Conservation (phyloP, 2,888 invertebrate species). For the Argyra leucocephala region DNA sequence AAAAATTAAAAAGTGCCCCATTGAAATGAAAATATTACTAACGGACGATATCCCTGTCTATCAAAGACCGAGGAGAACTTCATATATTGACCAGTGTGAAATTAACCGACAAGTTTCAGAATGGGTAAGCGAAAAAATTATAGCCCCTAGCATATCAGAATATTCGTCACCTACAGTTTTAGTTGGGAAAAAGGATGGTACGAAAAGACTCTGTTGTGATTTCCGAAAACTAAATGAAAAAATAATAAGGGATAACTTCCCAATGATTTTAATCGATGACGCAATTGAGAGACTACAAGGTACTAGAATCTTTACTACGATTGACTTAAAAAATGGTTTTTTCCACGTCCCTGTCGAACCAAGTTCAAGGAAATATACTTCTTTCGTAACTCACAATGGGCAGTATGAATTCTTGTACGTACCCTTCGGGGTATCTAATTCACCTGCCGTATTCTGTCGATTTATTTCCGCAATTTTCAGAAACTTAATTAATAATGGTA, state of each 20-base stretch:
- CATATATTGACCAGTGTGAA: background rate
- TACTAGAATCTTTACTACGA: slow-evolving; percentile 26
- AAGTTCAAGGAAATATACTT: slow-evolving; percentile 24
- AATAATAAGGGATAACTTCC: slow-evolving; percentile 24
- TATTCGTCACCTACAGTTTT: background rate
- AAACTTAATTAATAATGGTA: slow-evolving; percentile 15
- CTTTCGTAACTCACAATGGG: slow-evolving; percentile 28
- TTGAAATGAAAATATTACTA: background rate
- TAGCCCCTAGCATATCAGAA: background rate
- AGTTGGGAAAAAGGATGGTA: slow-evolving; percentile 7
- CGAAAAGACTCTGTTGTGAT: slow-evolving; percentile 19
- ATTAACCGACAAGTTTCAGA: background rate
- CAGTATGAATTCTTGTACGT: slow-evolving; percentile 27
- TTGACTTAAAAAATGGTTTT: slow-evolving; percentile 31
- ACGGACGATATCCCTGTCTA: background rate
- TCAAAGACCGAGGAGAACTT: background rate
- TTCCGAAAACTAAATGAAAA: slow-evolving; percentile 19
- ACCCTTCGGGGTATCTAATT: slow-evolving; percentile 35
- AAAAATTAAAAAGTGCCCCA: background rate
- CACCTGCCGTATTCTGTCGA: slow-evolving; percentile 26
- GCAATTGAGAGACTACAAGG: slow-evolving; percentile 27
- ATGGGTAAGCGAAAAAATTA: slow-evolving; percentile 7
- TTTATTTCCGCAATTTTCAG: slow-evolving; percentile 23
- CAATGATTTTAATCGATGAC: slow-evolving; percentile 28
- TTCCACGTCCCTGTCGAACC: slow-evolving; percentile 31